Conservation (phyloP, 2,113 vertebrate species). For the Tapirus terrestris region DNA sequence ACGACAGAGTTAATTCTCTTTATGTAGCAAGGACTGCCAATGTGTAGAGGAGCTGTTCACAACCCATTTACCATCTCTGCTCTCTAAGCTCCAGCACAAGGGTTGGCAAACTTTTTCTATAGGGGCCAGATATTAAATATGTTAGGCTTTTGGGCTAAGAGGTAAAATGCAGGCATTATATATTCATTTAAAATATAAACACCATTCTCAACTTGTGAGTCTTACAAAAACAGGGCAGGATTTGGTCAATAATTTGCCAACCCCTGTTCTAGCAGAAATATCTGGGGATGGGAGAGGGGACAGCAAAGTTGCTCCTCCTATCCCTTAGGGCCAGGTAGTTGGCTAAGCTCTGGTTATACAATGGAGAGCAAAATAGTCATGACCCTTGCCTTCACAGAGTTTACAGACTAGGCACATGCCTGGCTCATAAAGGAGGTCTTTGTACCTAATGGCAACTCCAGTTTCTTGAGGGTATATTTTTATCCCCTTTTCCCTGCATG, state of each 20-base stretch:
- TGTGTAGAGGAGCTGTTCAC: background rate
- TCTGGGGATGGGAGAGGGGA: fast-evolving
- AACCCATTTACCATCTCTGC: background rate
- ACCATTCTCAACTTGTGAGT: background rate
- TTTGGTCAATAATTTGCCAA: background rate
- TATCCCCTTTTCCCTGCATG: background rate
- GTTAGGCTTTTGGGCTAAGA: background rate
- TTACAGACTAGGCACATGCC: background rate
- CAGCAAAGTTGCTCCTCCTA: background rate
- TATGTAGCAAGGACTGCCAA: background rate
- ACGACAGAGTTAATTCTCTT: background rate
- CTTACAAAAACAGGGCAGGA: background rate
- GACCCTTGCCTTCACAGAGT: background rate
- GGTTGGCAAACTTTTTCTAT: background rate
- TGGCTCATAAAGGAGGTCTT: background rate
- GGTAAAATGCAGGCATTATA: background rate
- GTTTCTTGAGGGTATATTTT: background rate
- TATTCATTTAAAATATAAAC: background rate
- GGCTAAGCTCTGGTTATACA: background rate
- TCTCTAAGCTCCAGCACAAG: background rate
- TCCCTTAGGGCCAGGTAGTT: background rate
- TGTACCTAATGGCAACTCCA: background rate
- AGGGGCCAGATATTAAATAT: background rate
- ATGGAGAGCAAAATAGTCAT: background rate
- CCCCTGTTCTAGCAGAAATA: background rate